Conservation (phyloP, 2,888 invertebrate species). For the Spisula subtruncata region DNA sequence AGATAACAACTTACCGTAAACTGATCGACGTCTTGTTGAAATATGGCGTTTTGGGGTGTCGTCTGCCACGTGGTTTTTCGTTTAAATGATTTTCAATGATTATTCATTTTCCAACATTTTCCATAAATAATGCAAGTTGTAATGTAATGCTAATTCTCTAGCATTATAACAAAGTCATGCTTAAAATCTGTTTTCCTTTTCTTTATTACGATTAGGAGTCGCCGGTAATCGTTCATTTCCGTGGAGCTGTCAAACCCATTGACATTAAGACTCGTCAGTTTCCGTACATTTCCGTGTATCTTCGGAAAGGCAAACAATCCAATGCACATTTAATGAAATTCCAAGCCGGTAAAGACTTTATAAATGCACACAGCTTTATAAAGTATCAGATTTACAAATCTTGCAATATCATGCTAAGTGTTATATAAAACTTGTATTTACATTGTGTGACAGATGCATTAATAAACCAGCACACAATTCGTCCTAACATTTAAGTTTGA, state of each 20-base stretch:
- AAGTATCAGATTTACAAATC: background rate
- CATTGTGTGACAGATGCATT: background rate
- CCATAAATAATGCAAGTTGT: background rate
- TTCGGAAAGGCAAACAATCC: background rate
- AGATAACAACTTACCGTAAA: background rate
- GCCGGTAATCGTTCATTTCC: background rate
- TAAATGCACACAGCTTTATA: background rate
- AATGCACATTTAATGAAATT: background rate
- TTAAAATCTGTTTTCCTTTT: background rate
- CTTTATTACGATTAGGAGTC: background rate
- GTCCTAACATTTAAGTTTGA: too few species aligned
- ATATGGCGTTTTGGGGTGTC: background rate
- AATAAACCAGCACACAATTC: too few species aligned
- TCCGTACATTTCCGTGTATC: background rate
- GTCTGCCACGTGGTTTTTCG: background rate
- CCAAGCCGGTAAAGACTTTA: background rate
- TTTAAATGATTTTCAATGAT: constrained; percentile 3
- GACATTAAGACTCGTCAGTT: background rate
- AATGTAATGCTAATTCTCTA: background rate
- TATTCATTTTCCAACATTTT: background rate
- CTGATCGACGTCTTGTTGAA: background rate
- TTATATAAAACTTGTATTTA: background rate
- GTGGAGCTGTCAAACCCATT: background rate
- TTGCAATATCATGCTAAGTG: constrained; percentile 1
- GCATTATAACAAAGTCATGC: background rate